A percentile compares a stretch with the other conserved stretches of the same genome.
Conservation (phyloP, 2,888 invertebrate genomes). For the Hipparchia sbordonii region DNA sequence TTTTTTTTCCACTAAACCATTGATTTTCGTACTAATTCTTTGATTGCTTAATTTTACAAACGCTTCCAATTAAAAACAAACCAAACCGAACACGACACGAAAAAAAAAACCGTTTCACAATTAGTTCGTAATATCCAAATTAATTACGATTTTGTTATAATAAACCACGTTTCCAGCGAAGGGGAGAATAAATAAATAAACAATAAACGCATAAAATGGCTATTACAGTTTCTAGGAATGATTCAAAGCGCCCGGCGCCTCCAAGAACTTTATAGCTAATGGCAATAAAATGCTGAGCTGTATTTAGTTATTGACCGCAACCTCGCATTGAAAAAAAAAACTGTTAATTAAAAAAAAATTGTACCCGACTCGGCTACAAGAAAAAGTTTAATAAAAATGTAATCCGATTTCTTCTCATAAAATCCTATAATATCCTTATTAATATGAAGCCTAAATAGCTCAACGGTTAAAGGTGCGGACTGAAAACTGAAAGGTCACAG, state of each 20-base stretch:
- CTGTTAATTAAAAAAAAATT: conserved; percentile 13
- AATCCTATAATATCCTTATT: too few relatives aligned
- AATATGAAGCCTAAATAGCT: too few relatives aligned
- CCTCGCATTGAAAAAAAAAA: conserved; percentile 2
- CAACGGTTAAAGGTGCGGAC: too few relatives aligned
- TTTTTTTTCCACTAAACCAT: background rate
- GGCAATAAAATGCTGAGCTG: conserved; percentile 27
- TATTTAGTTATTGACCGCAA: conserved; percentile 27
- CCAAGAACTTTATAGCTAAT: conserved; percentile 23
- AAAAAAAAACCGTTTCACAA: conserved; percentile 23
- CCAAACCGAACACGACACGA: background rate
- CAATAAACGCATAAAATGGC: conserved; percentile 49
- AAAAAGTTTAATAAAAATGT: too few relatives aligned
- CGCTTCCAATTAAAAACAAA: conserved; percentile 18
- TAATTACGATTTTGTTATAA: conserved; percentile 56
- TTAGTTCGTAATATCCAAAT: conserved; percentile 47
- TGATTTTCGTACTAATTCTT: background rate
- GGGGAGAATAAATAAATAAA: conserved; percentile 48
- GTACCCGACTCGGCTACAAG: background rate
- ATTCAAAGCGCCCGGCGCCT: conserved; percentile 30
- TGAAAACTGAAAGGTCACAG: too few relatives aligned
- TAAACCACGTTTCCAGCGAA: conserved; percentile 51
- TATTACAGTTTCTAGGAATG: conserved; percentile 52
- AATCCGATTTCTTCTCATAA: too few relatives aligned
- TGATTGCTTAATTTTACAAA: conserved; percentile 6